A percentile compares a stretch with the other conserved stretches of the same genome.
Conservation (phyloP, 2,888 invertebrate species). For the Spicauda simplicius region DNA sequence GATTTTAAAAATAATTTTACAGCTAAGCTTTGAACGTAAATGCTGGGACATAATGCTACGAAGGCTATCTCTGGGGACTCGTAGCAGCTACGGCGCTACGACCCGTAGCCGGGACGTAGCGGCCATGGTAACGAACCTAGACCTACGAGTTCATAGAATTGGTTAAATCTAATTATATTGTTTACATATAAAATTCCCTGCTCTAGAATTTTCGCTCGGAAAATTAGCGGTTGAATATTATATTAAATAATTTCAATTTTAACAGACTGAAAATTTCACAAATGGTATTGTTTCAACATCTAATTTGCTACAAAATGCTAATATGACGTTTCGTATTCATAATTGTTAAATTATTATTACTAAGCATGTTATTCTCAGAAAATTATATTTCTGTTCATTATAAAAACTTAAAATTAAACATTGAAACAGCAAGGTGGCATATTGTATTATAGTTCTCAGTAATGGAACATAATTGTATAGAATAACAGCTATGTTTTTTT, state of each 20-base stretch:
- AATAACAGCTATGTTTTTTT: too few relatives aligned
- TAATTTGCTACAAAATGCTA: not conserved
- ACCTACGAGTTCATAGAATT: slow-evolving; percentile 51
- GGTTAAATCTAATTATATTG: not conserved
- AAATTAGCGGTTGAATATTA: not conserved
- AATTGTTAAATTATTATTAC: too few relatives aligned
- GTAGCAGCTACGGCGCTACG: slow-evolving; percentile 66
- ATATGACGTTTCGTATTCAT: too few relatives aligned
- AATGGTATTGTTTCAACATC: not conserved
- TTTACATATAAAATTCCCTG: not conserved
- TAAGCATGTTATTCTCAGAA: too few relatives aligned
- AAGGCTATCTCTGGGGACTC: slow-evolving; percentile 72
- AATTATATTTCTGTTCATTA: too few relatives aligned
- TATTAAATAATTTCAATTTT: not conserved
- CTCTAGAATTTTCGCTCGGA: not conserved
- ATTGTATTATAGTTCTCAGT: too few relatives aligned
- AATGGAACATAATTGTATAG: too few relatives aligned
- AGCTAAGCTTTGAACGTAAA: slow-evolving; percentile 65
- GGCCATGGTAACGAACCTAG: slow-evolving; percentile 68
- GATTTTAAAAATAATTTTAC: slow-evolving; percentile 70
- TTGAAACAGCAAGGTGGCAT: too few relatives aligned
- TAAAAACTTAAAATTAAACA: too few relatives aligned
- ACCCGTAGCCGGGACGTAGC: slow-evolving; percentile 70
- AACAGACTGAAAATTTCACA: not conserved
- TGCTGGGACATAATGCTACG: slow-evolving; percentile 63